Evolutionary conservation across 2,888 invertebrate genomes (phyloP).

Genomic region (Drosophila vallismaia): DNA sequence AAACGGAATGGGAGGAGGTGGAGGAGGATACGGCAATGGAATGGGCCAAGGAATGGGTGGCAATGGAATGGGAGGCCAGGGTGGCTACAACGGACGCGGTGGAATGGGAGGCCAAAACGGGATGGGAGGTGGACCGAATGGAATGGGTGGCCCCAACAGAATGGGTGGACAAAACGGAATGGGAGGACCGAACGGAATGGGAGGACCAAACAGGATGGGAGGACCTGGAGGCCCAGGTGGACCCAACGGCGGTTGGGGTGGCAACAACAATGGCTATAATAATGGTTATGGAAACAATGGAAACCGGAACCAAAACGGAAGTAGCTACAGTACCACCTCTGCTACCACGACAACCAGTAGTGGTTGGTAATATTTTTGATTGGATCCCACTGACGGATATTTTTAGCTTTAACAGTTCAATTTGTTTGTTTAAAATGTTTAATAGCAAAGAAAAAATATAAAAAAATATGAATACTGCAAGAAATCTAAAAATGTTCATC

Average conservation of each 20-base stretch:
- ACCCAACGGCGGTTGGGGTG: constrained; percentile 14
- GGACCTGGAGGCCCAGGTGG: background rate
- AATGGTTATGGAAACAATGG: constrained; percentile 9
- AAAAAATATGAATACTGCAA: background rate
- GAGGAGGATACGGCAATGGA: constrained; percentile 9
- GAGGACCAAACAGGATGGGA: constrained; percentile 6
- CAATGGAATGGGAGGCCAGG: background rate
- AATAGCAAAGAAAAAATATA: background rate
- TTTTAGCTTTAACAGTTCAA: background rate
- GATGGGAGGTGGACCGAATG: background rate
- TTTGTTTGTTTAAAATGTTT: background rate
- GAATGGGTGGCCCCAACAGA: background rate
- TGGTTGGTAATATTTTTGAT: constrained; percentile 10
- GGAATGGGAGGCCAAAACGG: background rate
- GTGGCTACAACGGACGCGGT: background rate
- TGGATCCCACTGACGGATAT: background rate
- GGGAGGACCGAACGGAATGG: constrained; percentile 6
- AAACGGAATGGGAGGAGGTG: constrained; percentile 19
- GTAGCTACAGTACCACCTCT: constrained; percentile 12
- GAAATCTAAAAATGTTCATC: background rate
- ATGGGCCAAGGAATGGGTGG: background rate
- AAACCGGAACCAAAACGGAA: background rate
- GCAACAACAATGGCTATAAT: background rate
- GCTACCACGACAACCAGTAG: constrained; percentile 12
- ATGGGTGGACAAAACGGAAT: constrained; percentile 8